phyloP scores from a whole-genome alignment of 2,888 invertebrate genomes.

The Drosophila ustulata region DNA sequence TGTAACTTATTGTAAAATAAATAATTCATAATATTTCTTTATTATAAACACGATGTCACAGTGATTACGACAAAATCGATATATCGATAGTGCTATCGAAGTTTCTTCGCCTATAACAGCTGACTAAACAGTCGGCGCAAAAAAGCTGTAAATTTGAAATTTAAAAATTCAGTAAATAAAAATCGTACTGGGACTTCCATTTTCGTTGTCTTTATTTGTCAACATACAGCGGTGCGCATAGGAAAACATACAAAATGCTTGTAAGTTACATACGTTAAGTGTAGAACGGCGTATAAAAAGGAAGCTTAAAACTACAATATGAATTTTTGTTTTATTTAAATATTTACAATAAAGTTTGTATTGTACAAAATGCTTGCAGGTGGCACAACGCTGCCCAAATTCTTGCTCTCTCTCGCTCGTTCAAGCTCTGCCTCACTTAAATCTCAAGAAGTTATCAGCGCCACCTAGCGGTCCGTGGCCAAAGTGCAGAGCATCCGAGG shows the following conservation, averaged over 20 bases:
- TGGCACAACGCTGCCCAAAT: conserved; percentile 1
- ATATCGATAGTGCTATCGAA: background rate
- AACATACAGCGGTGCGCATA: conserved; percentile 41
- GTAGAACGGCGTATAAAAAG: conserved; percentile 11
- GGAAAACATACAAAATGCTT: conserved; percentile 48
- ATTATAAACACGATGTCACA: no score
- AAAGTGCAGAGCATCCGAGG: conserved; percentile 82
- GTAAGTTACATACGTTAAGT: conserved; percentile 19
- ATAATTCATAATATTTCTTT: no score
- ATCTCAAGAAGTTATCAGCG: conserved; percentile 60
- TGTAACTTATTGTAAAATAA: no score
- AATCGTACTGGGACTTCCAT: background rate
- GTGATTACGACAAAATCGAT: background rate
- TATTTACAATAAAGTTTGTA: conserved; percentile 65
- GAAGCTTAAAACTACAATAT: conserved; percentile 59
- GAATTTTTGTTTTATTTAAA: conserved; percentile 58
- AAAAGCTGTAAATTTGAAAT: background rate
- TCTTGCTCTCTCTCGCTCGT: background rate
- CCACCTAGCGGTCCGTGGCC: conserved; percentile 82
- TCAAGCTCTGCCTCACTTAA: conserved; percentile 38
- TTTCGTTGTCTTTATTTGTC: conserved; percentile 51
- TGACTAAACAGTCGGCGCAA: no score
- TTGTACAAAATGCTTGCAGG: conserved; percentile 40
- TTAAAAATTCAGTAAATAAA: background rate
- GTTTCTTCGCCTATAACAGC: no score